phyloP scores from a whole-genome alignment of 2,797 vertebrate species.

The Hippopotamyrus pictus region DNA sequence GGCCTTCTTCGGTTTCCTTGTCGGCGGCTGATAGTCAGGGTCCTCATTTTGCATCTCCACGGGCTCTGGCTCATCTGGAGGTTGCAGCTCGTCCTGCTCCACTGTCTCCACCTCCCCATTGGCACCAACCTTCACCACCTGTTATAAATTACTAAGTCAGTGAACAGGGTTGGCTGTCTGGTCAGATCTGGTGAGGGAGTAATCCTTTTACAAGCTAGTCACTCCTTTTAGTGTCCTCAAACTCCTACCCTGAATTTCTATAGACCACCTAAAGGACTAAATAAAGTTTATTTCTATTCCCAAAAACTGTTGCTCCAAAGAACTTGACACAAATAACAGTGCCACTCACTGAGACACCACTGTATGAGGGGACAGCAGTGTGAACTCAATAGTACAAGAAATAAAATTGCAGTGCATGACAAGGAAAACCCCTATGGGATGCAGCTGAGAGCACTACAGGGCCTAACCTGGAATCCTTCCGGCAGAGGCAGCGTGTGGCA shows the following conservation, averaged over 20 bases:
- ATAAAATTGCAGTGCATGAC: background rate
- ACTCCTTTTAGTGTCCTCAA: background rate
- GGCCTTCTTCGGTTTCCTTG: conserved; percentile 87
- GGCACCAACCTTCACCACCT: conserved; percentile 94
- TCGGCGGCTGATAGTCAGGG: conserved; percentile 87
- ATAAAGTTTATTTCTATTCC: background rate
- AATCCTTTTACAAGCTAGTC: background rate
- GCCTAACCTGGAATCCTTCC: conserved; percentile 83
- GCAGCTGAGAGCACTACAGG: background rate
- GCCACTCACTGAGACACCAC: background rate
- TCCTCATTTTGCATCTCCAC: conserved; percentile 66
- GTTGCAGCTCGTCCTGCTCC: conserved; percentile 80
- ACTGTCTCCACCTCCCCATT: conserved; percentile 96
- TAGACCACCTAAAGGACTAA: background rate
- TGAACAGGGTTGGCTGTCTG: background rate
- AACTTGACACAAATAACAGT: background rate
- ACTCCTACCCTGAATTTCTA: background rate
- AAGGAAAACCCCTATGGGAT: background rate
- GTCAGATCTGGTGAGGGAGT: background rate
- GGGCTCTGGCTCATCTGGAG: conserved; percentile 26
- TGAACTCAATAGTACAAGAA: background rate
- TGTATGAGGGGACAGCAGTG: background rate
- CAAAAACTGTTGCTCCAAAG: background rate
- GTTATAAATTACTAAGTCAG: background rate
- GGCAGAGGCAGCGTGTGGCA: conserved; percentile 94